phyloP scores from a whole-genome alignment of 2,113 vertebrate genomes.

The Todiramphus saurophagus region DNA sequence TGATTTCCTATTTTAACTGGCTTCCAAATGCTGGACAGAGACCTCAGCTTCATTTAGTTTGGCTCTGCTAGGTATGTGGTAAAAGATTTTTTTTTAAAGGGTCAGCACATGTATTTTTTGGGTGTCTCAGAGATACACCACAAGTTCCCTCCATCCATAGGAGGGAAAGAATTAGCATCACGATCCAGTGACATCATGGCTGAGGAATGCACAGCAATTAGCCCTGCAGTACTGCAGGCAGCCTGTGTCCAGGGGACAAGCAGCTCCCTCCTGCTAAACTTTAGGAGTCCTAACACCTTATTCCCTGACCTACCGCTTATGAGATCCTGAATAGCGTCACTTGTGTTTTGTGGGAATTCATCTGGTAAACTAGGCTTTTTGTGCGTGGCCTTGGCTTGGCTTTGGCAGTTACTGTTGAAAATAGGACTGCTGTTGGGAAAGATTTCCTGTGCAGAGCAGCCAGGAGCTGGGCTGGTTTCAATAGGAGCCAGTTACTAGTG shows the following conservation, averaged over 20 bases:
- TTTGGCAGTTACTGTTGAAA: constrained; percentile 2
- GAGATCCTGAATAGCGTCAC: constrained; percentile 46
- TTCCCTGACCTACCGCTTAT: constrained; percentile 59
- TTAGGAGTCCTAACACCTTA: constrained; percentile 59
- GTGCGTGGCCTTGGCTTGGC: not conserved
- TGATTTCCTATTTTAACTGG: constrained; percentile 81
- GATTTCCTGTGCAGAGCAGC: not conserved
- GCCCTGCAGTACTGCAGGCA: constrained; percentile 60
- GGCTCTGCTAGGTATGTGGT: constrained; percentile 61
- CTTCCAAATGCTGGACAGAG: constrained; percentile 77
- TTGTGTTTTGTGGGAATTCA: constrained; percentile 55
- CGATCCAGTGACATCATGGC: constrained; percentile 62
- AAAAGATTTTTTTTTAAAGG: constrained; percentile 55
- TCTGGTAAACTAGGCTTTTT: constrained; percentile 52
- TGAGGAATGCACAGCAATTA: constrained; percentile 78
- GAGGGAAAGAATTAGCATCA: constrained; percentile 42
- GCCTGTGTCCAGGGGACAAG: constrained; percentile 38
- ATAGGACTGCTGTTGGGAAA: constrained; percentile 36
- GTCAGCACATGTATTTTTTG: constrained; percentile 66
- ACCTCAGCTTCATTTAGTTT: constrained; percentile 80
- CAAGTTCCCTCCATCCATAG: constrained; percentile 56
- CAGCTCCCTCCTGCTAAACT: constrained; percentile 50
- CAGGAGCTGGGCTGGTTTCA: constrained; percentile 31
- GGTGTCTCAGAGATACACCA: constrained; percentile 39
- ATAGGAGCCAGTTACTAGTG: not conserved